These are phyloP conservation scores for Psittacus erithacus DNA, from an alignment of 2,113 vertebrate genomes.

Conservation along the genomic window DNA sequence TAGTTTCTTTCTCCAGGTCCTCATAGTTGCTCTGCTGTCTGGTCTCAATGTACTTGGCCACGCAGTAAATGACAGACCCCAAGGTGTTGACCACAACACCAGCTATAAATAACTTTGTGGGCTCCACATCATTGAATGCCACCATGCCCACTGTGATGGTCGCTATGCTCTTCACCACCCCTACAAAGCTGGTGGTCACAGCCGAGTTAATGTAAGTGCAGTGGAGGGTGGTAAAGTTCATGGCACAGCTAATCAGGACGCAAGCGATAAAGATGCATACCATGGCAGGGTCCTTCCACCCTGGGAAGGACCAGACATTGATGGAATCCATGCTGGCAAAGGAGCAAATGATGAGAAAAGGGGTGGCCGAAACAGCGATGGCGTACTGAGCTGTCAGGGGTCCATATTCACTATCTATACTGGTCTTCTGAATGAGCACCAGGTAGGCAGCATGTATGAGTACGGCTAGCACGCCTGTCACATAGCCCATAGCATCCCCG, in stretches of 20 bases:
- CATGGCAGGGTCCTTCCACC: conserved; percentile 89
- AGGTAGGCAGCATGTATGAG: conserved; percentile 94
- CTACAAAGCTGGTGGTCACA: conserved; percentile 98
- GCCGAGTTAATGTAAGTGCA: conserved; percentile 99
- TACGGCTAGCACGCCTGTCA: conserved; percentile 91
- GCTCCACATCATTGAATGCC: conserved; percentile 92
- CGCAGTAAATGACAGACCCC: conserved; percentile 93
- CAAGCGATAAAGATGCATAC: conserved; percentile 87
- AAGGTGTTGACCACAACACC: conserved; percentile 95
- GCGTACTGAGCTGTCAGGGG: conserved; percentile 95
- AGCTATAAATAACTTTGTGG: conserved; percentile 90
- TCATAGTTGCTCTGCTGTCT: conserved; percentile 88
- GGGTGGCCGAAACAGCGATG: conserved; percentile 90
- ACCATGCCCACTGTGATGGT: conserved; percentile 98
- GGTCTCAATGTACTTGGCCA: conserved; percentile 91
- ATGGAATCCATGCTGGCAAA: conserved; percentile 91
- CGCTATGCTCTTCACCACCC: conserved; percentile 96
- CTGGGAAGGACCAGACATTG: conserved; percentile 90
- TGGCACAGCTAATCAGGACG: conserved; percentile 93
- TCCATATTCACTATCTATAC: conserved; percentile 87
- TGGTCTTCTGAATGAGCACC: conserved; percentile 96
- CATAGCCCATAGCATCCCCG: conserved; percentile 90
- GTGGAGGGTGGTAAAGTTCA: conserved; percentile 98
- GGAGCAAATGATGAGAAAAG: conserved; percentile 87
- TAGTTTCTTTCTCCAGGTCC: conserved; percentile 87